These are phyloP conservation scores for Sinocyclocheilus rhinocerous DNA, from an alignment of 2,113 vertebrate genomes.

Conservation along the genomic window DNA sequence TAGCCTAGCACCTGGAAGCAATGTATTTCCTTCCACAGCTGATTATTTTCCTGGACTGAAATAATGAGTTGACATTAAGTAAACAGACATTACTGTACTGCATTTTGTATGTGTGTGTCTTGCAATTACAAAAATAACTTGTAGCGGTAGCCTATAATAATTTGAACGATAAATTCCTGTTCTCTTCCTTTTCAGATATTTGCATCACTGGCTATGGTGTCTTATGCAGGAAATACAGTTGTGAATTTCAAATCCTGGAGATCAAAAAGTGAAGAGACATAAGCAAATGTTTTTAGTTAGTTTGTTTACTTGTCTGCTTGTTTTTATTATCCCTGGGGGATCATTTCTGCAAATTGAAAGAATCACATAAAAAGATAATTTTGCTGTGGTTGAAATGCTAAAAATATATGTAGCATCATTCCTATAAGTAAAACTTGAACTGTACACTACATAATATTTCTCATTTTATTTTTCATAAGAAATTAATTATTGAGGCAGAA, in stretches of 20 bases:
- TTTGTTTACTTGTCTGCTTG: not conserved
- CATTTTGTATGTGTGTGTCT: not conserved
- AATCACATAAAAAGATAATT: not conserved
- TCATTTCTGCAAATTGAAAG: not conserved
- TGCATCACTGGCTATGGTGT: slow-evolving; percentile 86
- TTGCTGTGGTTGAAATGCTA: not conserved
- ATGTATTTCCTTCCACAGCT: not conserved
- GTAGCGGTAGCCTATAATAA: not conserved
- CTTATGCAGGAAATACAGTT: slow-evolving; percentile 85
- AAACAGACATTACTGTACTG: not conserved
- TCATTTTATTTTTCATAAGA: not conserved
- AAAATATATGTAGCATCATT: not conserved
- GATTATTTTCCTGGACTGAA: not conserved
- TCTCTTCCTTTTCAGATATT: slow-evolving; percentile 80
- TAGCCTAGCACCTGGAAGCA: not conserved
- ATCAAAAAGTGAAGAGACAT: slow-evolving; percentile 70
- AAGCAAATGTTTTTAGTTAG: slow-evolving; percentile 19
- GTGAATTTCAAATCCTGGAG: slow-evolving; percentile 87
- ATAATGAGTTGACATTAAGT: not conserved
- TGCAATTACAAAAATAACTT: not conserved
- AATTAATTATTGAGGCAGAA: not conserved
- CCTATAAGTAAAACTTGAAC: not conserved
- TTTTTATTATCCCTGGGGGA: not conserved
- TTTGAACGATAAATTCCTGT: not conserved
- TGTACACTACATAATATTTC: not conserved